phyloP scores from a whole-genome alignment of 2,888 invertebrate genomes.

The Idaea biselata region DNA sequence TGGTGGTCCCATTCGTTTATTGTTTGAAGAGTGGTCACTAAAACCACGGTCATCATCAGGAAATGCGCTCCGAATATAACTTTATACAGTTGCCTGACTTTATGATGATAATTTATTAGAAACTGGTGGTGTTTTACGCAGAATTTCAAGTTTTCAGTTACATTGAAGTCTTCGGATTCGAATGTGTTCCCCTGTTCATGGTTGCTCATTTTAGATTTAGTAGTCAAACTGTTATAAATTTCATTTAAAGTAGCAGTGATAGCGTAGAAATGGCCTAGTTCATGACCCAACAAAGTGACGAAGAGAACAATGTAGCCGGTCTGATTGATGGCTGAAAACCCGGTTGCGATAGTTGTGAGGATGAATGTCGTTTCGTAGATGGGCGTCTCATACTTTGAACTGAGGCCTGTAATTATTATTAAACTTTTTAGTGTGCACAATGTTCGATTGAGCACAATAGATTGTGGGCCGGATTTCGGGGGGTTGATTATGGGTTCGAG shows the following conservation, averaged over 20 bases:
- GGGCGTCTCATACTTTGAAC: slow-evolving; percentile 51
- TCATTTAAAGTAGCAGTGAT: slow-evolving; percentile 47
- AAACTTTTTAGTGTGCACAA: background rate
- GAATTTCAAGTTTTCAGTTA: slow-evolving; percentile 43
- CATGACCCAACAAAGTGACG: slow-evolving; percentile 47
- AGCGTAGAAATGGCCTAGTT: slow-evolving; percentile 54
- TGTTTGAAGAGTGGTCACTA: slow-evolving; percentile 57
- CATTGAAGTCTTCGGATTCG: slow-evolving; percentile 11
- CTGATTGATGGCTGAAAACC: slow-evolving; percentile 56
- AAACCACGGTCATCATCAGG: slow-evolving; percentile 50
- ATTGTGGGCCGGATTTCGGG: too few species aligned
- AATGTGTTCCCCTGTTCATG: background rate
- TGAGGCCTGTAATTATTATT: slow-evolving; percentile 43
- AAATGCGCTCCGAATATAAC: slow-evolving; percentile 54
- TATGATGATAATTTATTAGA: slow-evolving; percentile 42
- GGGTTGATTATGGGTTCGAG: too few species aligned
- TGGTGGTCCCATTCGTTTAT: slow-evolving; percentile 46
- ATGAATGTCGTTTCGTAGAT: slow-evolving; percentile 49
- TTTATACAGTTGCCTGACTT: slow-evolving; percentile 45
- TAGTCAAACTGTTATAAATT: slow-evolving; percentile 30
- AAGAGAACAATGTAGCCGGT: slow-evolving; percentile 58
- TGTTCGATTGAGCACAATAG: too few species aligned
- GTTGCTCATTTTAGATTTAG: background rate
- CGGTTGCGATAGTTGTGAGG: slow-evolving; percentile 43
- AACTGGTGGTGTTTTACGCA: slow-evolving; percentile 57